Evolutionary conservation across 2,888 invertebrate genomes (phyloP).

Genomic region (Leptothorax acervorum): DNA sequence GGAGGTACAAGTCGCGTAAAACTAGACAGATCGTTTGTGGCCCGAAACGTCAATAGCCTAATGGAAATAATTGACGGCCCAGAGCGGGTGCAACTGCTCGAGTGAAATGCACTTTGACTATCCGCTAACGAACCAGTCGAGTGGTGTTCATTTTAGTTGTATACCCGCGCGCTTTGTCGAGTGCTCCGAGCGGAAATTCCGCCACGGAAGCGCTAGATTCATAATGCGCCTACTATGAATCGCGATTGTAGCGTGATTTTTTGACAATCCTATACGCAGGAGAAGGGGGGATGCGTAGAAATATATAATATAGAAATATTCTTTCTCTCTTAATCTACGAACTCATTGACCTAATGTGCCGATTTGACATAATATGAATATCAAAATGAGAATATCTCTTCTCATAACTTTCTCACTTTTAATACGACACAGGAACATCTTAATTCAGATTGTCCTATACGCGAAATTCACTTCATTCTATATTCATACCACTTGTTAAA

Average conservation of each 20-base stretch:
- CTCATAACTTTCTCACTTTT: not conserved
- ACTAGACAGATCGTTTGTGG: conserved; percentile 54
- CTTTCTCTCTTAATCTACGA: not conserved
- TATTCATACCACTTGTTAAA: not conserved
- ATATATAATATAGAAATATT: not conserved
- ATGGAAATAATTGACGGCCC: conserved; percentile 55
- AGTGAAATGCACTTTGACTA: conserved; percentile 57
- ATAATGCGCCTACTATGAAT: conserved; percentile 34
- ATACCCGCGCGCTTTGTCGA: conserved; percentile 50
- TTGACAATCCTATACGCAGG: not conserved
- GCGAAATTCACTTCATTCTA: not conserved
- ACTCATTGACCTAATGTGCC: not conserved
- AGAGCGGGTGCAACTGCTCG: conserved; percentile 51
- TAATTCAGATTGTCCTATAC: not conserved
- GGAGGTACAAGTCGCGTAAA: conserved; percentile 40
- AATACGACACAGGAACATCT: not conserved
- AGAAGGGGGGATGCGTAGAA: not conserved
- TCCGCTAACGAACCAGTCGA: conserved; percentile 56
- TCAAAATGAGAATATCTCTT: not conserved
- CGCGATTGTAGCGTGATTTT: conserved; percentile 20
- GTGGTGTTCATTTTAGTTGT: conserved; percentile 57
- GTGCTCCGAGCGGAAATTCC: conserved; percentile 45
- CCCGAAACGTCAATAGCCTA: conserved; percentile 53
- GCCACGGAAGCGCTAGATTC: conserved; percentile 38
- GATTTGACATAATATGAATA: not conserved